A percentile compares a stretch with the other conserved stretches of the same genome.
Evolutionary conservation across 2,888 invertebrate genomes (phyloP).

Genomic region (Thysanoteuthis rhombus): DNA sequence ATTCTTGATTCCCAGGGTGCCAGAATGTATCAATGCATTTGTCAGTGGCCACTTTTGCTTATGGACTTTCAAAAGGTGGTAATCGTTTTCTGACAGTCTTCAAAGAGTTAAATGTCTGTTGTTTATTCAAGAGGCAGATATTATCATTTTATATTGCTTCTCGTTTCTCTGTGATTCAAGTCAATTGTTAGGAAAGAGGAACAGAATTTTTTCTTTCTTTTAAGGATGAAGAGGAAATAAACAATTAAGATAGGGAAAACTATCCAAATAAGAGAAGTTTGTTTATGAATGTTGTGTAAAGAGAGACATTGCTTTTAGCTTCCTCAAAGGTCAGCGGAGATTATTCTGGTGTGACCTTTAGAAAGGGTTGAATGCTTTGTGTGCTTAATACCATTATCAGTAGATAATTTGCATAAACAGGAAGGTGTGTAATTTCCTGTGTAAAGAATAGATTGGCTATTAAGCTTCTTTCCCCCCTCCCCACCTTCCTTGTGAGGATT

Average conservation of each 20-base stretch:
- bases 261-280: neutral
- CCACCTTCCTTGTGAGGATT: neutral
- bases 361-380: too few relatives aligned
- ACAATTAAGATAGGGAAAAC: neutral
- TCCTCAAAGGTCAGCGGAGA: neutral
- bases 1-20: too few relatives aligned
- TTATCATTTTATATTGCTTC: too few relatives aligned
- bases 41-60: too few relatives aligned
- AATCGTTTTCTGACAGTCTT: too few relatives aligned
- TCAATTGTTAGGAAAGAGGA: too few relatives aligned
- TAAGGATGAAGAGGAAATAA: neutral
- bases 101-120: too few relatives aligned
- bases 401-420: neutral
- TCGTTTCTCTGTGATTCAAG: too few relatives aligned
- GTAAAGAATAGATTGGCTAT: neutral
- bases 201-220: neutral
- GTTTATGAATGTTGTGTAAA: constrained; percentile 12
- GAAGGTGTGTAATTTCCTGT: neutral
- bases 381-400: too few relatives aligned
- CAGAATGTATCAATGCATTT: too few relatives aligned
- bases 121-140: too few relatives aligned
- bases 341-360: neutral
- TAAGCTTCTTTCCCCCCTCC: neutral
- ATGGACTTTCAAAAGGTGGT: too few relatives aligned
- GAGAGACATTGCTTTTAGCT: neutral